Percentiles rank a stretch among this genome's conserved stretches.
Conservation (phyloP, 2,797 vertebrate species). For the Galago senegalensis region DNA sequence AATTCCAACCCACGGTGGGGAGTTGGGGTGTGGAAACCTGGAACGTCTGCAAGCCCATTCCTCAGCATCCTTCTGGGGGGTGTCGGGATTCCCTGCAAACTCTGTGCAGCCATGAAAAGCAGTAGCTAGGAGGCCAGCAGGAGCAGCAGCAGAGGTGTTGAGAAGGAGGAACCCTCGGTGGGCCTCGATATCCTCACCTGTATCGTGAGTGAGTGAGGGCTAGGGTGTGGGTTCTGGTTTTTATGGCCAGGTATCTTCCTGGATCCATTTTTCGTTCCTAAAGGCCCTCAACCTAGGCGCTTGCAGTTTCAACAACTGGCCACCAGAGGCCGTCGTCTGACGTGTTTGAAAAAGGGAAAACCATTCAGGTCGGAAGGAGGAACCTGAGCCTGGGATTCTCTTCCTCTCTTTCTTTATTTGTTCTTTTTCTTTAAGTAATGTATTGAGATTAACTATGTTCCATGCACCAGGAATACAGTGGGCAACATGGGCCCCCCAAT, state of each 20-base stretch:
- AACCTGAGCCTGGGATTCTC: background rate
- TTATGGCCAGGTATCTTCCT: background rate
- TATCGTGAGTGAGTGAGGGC: background rate
- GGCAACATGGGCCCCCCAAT: background rate
- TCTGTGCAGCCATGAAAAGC: background rate
- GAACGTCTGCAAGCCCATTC: accelerated
- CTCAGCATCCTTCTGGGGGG: background rate
- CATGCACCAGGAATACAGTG: background rate
- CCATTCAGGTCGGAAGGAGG: too few species aligned
- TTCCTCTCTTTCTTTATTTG: background rate
- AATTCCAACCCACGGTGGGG: background rate
- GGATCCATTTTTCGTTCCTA: background rate
- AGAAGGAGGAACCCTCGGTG: background rate
- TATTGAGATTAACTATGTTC: background rate
- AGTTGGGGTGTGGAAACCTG: background rate
- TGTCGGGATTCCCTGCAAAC: background rate
- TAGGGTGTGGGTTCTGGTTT: background rate
- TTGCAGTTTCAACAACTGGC: background rate
- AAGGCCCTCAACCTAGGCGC: background rate
- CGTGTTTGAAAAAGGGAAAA: background rate
- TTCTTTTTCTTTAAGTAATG: background rate
- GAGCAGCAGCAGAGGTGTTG: background rate
- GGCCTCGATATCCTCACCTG: background rate
- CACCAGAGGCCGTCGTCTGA: slow-evolving; percentile 57
- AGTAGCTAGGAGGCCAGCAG: background rate